A percentile compares a stretch with the other conserved stretches of the same genome.
Conservation (phyloP, 2,888 invertebrate species). For the Macaria liturata region DNA sequence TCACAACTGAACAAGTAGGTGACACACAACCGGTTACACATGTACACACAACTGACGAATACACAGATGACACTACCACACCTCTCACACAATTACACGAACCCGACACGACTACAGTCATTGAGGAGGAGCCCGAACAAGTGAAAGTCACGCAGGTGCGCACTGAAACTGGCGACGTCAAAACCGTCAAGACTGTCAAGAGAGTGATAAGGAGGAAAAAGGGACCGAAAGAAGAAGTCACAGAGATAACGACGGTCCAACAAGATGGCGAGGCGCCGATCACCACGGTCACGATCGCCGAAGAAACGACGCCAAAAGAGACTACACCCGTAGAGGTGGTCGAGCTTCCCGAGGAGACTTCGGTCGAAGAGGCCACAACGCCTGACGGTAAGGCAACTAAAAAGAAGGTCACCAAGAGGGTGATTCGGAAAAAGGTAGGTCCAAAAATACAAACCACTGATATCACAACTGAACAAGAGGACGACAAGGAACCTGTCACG, state of each 20-base stretch:
- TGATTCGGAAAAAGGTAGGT: slow-evolving; percentile 67
- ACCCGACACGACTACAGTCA: slow-evolving; percentile 16
- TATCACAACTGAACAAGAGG: slow-evolving; percentile 47
- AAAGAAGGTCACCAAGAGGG: slow-evolving; percentile 55
- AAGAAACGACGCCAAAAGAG: slow-evolving; percentile 9
- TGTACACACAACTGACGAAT: slow-evolving; percentile 47
- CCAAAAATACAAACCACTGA: slow-evolving; percentile 56
- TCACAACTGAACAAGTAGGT: slow-evolving; percentile 50
- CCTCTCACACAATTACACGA: slow-evolving; percentile 25
- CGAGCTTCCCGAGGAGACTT: slow-evolving; percentile 52
- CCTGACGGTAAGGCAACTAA: slow-evolving; percentile 47
- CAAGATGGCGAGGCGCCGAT: slow-evolving; percentile 38
- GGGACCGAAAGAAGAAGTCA: slow-evolving; percentile 49
- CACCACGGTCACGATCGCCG: slow-evolving; percentile 21
- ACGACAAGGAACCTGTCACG: slow-evolving; percentile 39
- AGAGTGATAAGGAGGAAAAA: slow-evolving; percentile 46
- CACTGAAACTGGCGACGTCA: slow-evolving; percentile 38
- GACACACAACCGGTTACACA: slow-evolving; percentile 43
- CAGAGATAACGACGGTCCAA: slow-evolving; percentile 46
- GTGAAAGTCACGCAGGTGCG: slow-evolving; percentile 33
- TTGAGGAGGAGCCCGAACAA: slow-evolving; percentile 46
- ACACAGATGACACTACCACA: slow-evolving; percentile 34
- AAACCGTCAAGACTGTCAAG: slow-evolving; percentile 47
- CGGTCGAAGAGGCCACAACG: slow-evolving; percentile 34
- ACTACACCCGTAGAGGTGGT: slow-evolving; percentile 41